Evolutionary conservation across 1,140 invertebrate genomes (phyloP).

Genomic region (Chymomyza costata): DNA sequence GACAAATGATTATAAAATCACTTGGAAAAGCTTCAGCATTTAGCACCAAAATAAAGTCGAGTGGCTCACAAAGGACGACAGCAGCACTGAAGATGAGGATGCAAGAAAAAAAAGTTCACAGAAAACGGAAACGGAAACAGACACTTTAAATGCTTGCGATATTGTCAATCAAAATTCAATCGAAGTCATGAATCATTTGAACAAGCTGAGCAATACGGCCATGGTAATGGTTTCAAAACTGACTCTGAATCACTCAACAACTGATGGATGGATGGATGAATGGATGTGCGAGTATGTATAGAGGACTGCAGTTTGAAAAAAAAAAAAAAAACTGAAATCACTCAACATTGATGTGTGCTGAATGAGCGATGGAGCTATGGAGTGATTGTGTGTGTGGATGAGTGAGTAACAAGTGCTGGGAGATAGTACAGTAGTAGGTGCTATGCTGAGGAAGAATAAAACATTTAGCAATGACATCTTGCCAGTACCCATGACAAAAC

Average conservation of each 20-base stretch:
- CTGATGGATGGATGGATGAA: slow-evolving; percentile 46
- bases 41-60: slow-evolving; percentile 19
- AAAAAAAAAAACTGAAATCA: slow-evolving; percentile 50
- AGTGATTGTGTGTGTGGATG: slow-evolving; percentile 32
- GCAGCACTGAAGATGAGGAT: neutral
- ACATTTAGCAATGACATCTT: slow-evolving; percentile 64
- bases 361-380: slow-evolving; percentile 18
- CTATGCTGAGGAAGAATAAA: slow-evolving; percentile 25
- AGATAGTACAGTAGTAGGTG: neutral
- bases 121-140: slow-evolving; percentile 67
- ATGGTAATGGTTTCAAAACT: slow-evolving; percentile 45
- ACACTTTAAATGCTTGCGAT: slow-evolving; percentile 75
- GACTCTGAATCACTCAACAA: slow-evolving; percentile 28
- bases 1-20: slow-evolving; percentile 74
- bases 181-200: slow-evolving; percentile 65
- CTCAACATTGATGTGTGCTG: slow-evolving; percentile 21
- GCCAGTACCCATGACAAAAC: slow-evolving; percentile 8
- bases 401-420: slow-evolving; percentile 38
- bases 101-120: slow-evolving; percentile 28
- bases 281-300: slow-evolving; percentile 8
- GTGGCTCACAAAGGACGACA: slow-evolving; percentile 9
- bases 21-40: slow-evolving; percentile 33
- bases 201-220: slow-evolving; percentile 8
- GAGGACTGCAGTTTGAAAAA: slow-evolving; percentile 24
- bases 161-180: slow-evolving; percentile 75